Conservation (phyloP, 1,140 invertebrate species). For the Wiebesia pumilae region DNA sequence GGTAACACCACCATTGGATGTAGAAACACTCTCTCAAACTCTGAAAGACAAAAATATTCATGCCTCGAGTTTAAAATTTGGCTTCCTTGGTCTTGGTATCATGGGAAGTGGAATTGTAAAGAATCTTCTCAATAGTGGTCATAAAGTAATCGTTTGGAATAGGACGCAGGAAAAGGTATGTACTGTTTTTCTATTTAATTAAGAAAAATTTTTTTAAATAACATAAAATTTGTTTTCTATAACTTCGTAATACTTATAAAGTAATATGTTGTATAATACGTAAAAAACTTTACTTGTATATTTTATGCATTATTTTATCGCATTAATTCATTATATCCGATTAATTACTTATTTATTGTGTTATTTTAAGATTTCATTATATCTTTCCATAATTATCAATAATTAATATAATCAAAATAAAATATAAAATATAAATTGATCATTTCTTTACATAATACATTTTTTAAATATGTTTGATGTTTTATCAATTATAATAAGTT, state of each 20-base stretch:
- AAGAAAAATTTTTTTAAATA: neutral
- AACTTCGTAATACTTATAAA: neutral
- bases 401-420: too few species aligned
- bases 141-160: constrained; percentile 96
- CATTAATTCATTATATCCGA: too few species aligned
- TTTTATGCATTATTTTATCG: neutral
- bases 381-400: too few species aligned
- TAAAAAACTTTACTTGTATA: neutral
- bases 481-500: too few species aligned
- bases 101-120: constrained; percentile 98
- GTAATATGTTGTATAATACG: neutral
- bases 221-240: constrained; percentile 2
- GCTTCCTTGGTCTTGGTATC: constrained; percentile 95
- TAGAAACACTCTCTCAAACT: constrained; percentile 85
- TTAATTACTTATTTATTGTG: too few species aligned
- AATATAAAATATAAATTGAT: too few species aligned
- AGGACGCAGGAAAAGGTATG: constrained; percentile 93
- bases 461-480: too few species aligned
- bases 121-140: constrained; percentile 94
- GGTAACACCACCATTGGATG: constrained; percentile 84
- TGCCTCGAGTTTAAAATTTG: constrained; percentile 91
- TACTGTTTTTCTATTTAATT: constrained; percentile 56
- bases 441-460: too few species aligned
- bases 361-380: too few species aligned
- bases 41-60: constrained; percentile 90